Percentiles rank a stretch among this genome's conserved stretches.
Conservation (phyloP, 1,140 invertebrate species). For the Drosophila fuyamai region DNA sequence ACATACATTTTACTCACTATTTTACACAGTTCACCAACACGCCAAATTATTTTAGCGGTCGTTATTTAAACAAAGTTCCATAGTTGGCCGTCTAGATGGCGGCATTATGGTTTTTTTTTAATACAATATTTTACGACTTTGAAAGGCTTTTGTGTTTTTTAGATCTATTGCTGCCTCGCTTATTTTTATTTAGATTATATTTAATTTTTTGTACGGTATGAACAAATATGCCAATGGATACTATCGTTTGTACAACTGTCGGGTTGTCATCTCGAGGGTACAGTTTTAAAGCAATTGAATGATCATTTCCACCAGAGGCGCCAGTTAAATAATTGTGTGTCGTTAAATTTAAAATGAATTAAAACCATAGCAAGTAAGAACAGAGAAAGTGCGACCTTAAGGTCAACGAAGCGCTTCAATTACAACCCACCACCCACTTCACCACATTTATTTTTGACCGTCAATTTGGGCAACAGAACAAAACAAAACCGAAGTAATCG, state of each 20-base stretch:
- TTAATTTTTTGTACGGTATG: no score
- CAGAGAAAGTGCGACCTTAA: background rate
- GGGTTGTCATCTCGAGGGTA: background rate
- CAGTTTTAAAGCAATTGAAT: background rate
- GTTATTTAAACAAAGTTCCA: background rate
- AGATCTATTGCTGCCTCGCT: no score
- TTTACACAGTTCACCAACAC: background rate
- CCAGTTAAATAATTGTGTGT: background rate
- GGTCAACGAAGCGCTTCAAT: slow-evolving; percentile 6
- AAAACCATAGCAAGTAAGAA: background rate
- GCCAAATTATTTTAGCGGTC: background rate
- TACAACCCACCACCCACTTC: background rate
- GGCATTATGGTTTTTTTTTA: background rate
- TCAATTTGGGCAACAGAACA: background rate
- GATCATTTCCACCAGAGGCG: background rate
- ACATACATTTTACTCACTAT: background rate
- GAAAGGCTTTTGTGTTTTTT: no score
- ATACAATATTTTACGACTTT: no score
- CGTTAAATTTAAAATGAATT: background rate
- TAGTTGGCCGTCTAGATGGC: background rate
- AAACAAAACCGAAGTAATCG: slow-evolving; percentile 6
- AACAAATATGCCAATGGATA: no score
- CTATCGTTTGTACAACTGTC: no score
- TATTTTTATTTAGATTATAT: background rate
- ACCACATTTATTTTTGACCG: background rate